Evolutionary conservation across 2,888 invertebrate species (phyloP).

Genomic region (Pelosia muscerda): DNA sequence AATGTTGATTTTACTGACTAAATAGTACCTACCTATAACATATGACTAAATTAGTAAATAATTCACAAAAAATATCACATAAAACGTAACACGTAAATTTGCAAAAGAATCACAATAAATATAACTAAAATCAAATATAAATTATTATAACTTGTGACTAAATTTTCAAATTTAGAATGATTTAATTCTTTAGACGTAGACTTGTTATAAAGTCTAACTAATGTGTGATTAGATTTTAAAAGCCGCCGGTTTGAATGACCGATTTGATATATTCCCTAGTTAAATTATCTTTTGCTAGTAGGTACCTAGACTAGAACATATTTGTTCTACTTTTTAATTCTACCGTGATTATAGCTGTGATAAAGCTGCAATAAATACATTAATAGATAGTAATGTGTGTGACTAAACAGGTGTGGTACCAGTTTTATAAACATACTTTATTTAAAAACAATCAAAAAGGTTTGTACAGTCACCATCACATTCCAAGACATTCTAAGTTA

Average conservation of each 20-base stretch:
- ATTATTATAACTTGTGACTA: neutral
- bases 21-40: too few species aligned
- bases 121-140: neutral
- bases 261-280: neutral
- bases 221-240: neutral
- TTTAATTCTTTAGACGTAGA: neutral
- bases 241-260: neutral
- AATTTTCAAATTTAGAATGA: constrained; percentile 1
- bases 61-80: neutral
- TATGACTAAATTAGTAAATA: neutral
- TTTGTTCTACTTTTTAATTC: constrained; percentile 3
- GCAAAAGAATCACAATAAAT: too few species aligned
- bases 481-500: too few species aligned
- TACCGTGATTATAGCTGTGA: neutral
- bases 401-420: too few species aligned
- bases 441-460: too few species aligned
- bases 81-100: neutral
- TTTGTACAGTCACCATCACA: too few species aligned
- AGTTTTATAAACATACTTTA: too few species aligned
- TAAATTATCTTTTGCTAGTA: neutral
- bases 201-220: neutral
- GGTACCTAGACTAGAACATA: too few species aligned
- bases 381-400: too few species aligned
- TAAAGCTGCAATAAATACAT: neutral
- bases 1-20: too few species aligned